phyloP scores from a whole-genome alignment of 2,113 vertebrate genomes.

The Hyla sarda region DNA sequence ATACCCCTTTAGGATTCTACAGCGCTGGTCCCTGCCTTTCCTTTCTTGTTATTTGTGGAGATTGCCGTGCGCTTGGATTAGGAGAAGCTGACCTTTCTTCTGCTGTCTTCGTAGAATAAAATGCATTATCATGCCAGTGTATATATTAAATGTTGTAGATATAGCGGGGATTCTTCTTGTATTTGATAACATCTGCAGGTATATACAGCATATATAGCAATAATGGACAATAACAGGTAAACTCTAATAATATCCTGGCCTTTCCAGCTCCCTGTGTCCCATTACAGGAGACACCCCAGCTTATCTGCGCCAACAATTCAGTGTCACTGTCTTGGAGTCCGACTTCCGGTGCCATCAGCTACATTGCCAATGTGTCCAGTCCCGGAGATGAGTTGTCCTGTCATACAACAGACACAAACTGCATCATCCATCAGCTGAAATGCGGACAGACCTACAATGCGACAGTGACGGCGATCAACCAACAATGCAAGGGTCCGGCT shows the following conservation, averaged over 20 bases:
- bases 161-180: no score
- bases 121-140: no score
- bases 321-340: conserved; percentile 70
- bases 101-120: no score
- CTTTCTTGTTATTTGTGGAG: no score
- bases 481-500: conserved; percentile 62
- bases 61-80: no score
- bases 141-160: no score
- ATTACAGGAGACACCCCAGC: conserved; percentile 56
- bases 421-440: conserved; percentile 63
- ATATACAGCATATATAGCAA: not conserved
- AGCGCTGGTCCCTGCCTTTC: no score
- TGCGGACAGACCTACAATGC: conserved; percentile 75
- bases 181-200: no score
- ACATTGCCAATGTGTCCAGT: conserved; percentile 63
- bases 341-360: conserved; percentile 63
- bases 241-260: not conserved
- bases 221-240: no score
- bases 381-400: conserved; percentile 60
- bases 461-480: conserved; percentile 65
- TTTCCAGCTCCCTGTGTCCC: conserved; percentile 75
- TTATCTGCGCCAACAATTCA: conserved; percentile 69
- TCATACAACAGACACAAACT: conserved; percentile 60
- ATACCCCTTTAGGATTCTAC: no score
- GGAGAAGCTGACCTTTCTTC: no score